These are phyloP conservation scores for Pteropus rufus DNA, from an alignment of 2,797 vertebrate species.

Conservation along the genomic window DNA sequence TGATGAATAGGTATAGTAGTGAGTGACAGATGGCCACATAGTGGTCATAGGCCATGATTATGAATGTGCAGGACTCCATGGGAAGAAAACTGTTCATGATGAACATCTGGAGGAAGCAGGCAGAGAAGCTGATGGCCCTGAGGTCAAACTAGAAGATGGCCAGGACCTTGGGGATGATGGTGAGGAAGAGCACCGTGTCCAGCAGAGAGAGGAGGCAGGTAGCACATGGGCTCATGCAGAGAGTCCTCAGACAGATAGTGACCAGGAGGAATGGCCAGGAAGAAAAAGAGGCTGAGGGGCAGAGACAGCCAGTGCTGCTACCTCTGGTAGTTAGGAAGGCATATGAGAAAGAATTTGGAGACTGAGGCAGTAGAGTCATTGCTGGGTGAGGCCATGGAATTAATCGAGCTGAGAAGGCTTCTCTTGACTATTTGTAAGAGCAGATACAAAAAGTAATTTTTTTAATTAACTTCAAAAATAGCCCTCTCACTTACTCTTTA, in stretches of 20 bases:
- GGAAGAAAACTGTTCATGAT: slow-evolving; percentile 79
- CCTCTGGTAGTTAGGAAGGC: slow-evolving; percentile 82
- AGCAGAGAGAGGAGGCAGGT: slow-evolving; percentile 41
- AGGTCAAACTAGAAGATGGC: slow-evolving; percentile 72
- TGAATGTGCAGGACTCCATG: slow-evolving; percentile 81
- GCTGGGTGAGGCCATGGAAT: neutral
- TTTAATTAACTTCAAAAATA: neutral
- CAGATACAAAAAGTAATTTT: neutral
- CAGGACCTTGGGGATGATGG: slow-evolving; percentile 43
- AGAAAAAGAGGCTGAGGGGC: slow-evolving; percentile 45
- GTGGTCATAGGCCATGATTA: slow-evolving; percentile 75
- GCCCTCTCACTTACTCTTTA: neutral
- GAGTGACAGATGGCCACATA: slow-evolving; percentile 78
- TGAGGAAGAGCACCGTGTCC: neutral
- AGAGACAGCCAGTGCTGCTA: slow-evolving; percentile 48
- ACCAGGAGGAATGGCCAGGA: slow-evolving; percentile 56
- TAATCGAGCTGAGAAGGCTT: neutral
- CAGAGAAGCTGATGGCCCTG: neutral
- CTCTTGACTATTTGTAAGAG: neutral
- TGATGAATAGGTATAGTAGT: slow-evolving; percentile 73
- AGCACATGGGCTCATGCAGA: neutral
- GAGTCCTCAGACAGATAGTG: neutral
- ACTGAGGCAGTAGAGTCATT: slow-evolving; percentile 45
- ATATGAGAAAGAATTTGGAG: slow-evolving; percentile 81
- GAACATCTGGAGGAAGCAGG: slow-evolving; percentile 68